Percentiles rank a stretch among this genome's conserved stretches.
These are phyloP conservation scores for Philotrypesis tridentata DNA, from an alignment of 1,140 invertebrate genomes.

Conservation along the genomic window DNA sequence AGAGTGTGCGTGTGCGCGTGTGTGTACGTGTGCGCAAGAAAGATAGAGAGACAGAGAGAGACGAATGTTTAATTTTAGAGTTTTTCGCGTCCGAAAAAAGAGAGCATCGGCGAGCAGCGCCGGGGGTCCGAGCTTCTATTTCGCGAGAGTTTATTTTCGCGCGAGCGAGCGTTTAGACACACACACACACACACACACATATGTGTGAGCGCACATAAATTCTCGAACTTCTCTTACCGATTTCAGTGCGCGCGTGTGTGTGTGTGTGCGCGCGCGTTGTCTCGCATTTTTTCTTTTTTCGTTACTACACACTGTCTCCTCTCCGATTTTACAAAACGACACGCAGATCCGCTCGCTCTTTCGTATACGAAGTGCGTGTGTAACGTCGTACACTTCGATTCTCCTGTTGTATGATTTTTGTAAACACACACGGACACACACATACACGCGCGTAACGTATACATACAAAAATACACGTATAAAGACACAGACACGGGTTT, in stretches of 20 bases:
- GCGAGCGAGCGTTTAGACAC: neutral
- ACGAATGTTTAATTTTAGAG: conserved; percentile 37
- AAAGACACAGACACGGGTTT: neutral
- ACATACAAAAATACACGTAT: neutral
- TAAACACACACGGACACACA: conserved; percentile 21
- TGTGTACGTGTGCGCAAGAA: neutral
- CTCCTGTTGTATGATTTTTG: conserved; percentile 22
- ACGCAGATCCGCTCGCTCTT: conserved; percentile 15
- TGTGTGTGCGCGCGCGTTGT: neutral
- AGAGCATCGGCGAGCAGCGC: neutral
- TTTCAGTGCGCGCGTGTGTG: too few species aligned
- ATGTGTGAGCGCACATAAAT: conserved; percentile 8
- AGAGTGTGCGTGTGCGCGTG: neutral
- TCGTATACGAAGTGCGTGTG: conserved; percentile 26
- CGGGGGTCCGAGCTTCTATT: conserved; percentile 17
- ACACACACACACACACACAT: conserved; percentile 3
- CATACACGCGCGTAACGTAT: too few species aligned
- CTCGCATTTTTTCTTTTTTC: conserved; percentile 10
- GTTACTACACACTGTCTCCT: too few species aligned
- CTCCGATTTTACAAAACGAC: neutral
- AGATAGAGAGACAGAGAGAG: too few species aligned
- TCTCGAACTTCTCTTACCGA: too few species aligned
- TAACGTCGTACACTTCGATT: conserved; percentile 42
- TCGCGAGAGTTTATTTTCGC: conserved; percentile 43
- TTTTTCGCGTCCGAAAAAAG: conserved; percentile 36